Evolutionary conservation across 2,888 invertebrate species (phyloP).

Genomic region (Amiota minor): DNA sequence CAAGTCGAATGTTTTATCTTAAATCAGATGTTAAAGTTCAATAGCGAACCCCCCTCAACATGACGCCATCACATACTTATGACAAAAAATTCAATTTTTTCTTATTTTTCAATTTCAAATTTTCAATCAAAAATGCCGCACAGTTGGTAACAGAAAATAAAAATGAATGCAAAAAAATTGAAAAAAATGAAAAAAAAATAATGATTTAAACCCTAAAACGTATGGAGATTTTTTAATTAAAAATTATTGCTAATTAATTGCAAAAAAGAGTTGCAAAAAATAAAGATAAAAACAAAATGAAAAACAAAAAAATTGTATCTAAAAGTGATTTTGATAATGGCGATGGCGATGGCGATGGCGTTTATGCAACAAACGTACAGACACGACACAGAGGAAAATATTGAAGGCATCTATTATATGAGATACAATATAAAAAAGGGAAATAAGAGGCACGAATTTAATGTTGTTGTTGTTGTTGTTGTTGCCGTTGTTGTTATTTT

Average conservation of each 20-base stretch:
- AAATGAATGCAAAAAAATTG: no score
- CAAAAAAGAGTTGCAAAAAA: constrained; percentile 19
- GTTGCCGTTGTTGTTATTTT: neutral
- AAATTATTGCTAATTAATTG: constrained; percentile 28
- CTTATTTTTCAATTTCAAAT: neutral
- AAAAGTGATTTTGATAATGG: constrained; percentile 35
- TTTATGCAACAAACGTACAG: constrained; percentile 5
- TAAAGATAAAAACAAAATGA: constrained; percentile 19
- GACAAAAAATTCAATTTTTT: neutral
- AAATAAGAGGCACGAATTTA: neutral
- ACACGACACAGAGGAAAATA: neutral
- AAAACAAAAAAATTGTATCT: constrained; percentile 41
- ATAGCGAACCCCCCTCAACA: constrained; percentile 1
- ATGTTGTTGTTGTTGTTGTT: neutral
- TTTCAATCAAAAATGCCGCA: constrained; percentile 22
- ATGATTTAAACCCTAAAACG: neutral
- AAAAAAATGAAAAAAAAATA: constrained; percentile 33
- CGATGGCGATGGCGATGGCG: constrained; percentile 46
- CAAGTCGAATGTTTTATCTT: neutral
- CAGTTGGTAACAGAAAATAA: constrained; percentile 32
- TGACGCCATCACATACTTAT: neutral
- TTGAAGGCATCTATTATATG: no score
- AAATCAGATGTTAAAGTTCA: neutral
- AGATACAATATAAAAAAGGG: neutral
- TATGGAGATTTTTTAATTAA: constrained; percentile 40